Evolutionary conservation across 2,113 vertebrate genomes (phyloP).

Genomic region (Tragulus kanchil): DNA sequence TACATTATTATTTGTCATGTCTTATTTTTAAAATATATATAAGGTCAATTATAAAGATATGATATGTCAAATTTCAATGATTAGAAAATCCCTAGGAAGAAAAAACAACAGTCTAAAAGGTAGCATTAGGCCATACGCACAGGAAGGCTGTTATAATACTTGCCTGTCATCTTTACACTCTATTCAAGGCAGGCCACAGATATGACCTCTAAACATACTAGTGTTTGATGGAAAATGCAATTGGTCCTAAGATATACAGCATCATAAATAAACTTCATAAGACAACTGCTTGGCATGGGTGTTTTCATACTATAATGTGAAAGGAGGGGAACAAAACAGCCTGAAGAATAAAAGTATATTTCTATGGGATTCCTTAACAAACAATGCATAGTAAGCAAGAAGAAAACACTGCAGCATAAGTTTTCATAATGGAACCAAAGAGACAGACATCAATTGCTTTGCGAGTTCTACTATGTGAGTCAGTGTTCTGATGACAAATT

Average conservation of each 20-base stretch:
- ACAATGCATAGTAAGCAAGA: not conserved
- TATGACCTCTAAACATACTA: not conserved
- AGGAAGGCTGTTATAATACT: not conserved
- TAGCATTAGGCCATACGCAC: not conserved
- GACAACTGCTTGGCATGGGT: not conserved
- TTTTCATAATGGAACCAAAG: constrained; percentile 23
- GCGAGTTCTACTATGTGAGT: not conserved
- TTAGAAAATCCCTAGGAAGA: not conserved
- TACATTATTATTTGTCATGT: not conserved
- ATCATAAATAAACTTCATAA: not conserved
- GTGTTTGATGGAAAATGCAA: not conserved
- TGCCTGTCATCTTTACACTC: not conserved
- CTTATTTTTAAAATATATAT: not conserved
- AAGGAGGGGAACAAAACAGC: not conserved
- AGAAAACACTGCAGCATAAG: not conserved
- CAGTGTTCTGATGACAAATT: not conserved
- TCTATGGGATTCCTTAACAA: not conserved
- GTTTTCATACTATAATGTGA: not conserved
- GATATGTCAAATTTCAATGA: not conserved
- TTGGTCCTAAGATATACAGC: not conserved
- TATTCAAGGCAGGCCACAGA: not conserved
- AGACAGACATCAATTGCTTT: not conserved
- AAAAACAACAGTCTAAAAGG: not conserved
- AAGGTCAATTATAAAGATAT: not conserved
- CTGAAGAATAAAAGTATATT: not conserved